Conservation (phyloP, 2,888 invertebrate genomes). For the Belgica antarctica region DNA sequence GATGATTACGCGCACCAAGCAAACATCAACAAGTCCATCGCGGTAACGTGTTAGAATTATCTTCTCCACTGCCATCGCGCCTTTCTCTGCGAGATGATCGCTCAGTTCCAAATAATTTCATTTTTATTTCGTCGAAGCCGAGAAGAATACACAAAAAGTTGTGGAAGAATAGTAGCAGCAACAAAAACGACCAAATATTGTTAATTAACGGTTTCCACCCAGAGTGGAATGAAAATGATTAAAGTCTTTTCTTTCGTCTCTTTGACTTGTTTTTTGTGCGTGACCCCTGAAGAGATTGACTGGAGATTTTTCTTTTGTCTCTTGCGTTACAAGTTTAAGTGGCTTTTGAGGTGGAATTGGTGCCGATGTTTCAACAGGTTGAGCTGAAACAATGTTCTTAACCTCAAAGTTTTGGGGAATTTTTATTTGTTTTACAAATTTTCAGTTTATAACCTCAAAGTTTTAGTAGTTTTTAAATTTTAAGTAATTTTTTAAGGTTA, state of each 20-base stretch:
- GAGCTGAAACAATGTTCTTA: too few species aligned
- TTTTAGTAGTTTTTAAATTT: too few species aligned
- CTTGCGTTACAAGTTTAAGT: too few species aligned
- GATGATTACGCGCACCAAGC: slow-evolving; percentile 25
- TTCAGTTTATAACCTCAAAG: too few species aligned
- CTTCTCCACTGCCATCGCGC: not conserved
- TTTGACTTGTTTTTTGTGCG: slow-evolving; percentile 17
- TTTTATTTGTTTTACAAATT: too few species aligned
- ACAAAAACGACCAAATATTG: not conserved
- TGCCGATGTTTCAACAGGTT: too few species aligned
- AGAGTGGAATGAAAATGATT: slow-evolving; percentile 1
- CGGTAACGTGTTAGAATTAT: not conserved
- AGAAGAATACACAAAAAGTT: not conserved
- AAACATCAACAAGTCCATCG: slow-evolving; percentile 25
- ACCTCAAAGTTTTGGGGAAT: too few species aligned
- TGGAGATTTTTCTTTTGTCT: slow-evolving; percentile 8
- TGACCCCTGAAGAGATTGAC: slow-evolving; percentile 34
- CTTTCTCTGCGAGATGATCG: not conserved
- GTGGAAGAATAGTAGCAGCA: not conserved
- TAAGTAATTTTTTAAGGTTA: too few species aligned
- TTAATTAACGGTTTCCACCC: slow-evolving; percentile 20
- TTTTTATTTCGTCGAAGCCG: not conserved
- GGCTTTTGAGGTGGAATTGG: too few species aligned
- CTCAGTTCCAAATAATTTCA: slow-evolving; percentile 14
- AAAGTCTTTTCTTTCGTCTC: not conserved